Evolutionary conservation across 2,888 invertebrate species (phyloP), one percentile per base, ranked within the genome.

Genomic region (Drosophila cracens): DNA sequence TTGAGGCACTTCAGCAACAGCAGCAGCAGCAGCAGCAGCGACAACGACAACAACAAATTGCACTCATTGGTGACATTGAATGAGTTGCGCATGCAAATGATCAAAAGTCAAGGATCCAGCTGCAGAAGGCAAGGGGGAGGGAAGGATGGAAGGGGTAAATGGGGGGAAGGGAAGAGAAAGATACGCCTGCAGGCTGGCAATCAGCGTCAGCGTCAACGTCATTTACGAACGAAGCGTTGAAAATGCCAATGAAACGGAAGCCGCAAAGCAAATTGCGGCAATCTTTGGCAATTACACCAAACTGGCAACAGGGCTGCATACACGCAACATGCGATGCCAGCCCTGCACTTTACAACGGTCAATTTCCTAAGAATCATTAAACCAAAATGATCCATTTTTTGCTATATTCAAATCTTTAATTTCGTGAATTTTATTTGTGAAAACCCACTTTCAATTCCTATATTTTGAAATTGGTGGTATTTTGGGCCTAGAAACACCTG

Each of bases 161-260:
- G 33, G 29, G 21, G 38, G 36, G 46, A 46, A 2, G 46, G 7
- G 13, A 4, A 46, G 13, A 21, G 34, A 52, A 70, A 53, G 59
- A 70, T 53, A 58, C 8, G 88, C 87, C 79, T 68, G 70, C 46
- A 71, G 73, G 58, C 60, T 27, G 33, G 81, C 85, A 90, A 87
- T 87, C 90, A 83, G 77, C 83, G 88, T 85, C 85, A 76, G 63
- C 71, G 68, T 76, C 79, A 88, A 67, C 79, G 71, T 79, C 83
- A 80, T 70, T 82, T 79, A 71, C 54, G 70, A 64, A 76, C 87
- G 86, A 86, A 87, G 87, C 90, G 77, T 80, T 90, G 89, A 84
- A 90, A 89, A 89, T 81, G 77, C 82, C 89, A 81, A 84, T 76
- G 79, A 87, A 86, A 87, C 90, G 90, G 85, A 89, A 89, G 90